Evolutionary conservation across 2,797 vertebrate species (phyloP).

Genomic region (Alauda arvensis): DNA sequence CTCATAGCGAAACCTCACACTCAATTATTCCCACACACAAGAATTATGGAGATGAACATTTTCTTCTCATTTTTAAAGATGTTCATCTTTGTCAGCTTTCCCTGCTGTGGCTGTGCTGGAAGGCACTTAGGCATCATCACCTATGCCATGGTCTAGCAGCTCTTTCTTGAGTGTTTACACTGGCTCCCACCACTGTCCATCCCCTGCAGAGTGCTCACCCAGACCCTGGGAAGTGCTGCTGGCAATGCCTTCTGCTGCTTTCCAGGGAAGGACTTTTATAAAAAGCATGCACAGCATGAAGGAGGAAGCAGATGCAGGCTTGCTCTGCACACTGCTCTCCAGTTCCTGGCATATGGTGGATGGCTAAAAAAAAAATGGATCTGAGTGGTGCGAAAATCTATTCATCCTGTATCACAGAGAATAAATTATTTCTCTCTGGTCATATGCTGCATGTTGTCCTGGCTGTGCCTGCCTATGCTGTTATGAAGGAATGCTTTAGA

Average conservation of each 20-base stretch:
- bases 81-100: background rate
- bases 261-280: background rate
- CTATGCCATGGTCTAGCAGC: background rate
- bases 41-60: background rate
- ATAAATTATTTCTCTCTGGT: slow-evolving; percentile 50
- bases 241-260: background rate
- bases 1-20: background rate
- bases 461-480: background rate
- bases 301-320: slow-evolving; percentile 43
- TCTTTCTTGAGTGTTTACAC: rapidly evolving
- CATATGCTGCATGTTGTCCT: background rate
- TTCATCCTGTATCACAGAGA: slow-evolving; percentile 37
- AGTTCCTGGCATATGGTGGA: slow-evolving; percentile 18
- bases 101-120: background rate
- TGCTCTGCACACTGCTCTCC: background rate
- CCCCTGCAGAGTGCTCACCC: background rate
- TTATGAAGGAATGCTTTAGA: slow-evolving; percentile 36
- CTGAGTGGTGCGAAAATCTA: slow-evolving; percentile 47
- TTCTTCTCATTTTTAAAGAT: background rate
- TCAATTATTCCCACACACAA: background rate
- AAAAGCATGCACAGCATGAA: slow-evolving; percentile 23
- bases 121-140: background rate
- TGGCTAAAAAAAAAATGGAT: slow-evolving; percentile 17
- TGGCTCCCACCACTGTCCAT: background rate
- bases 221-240: background rate